Evolutionary conservation across 2,797 vertebrate species (phyloP).

Genomic region (Hyperoplus immaculatus): DNA sequence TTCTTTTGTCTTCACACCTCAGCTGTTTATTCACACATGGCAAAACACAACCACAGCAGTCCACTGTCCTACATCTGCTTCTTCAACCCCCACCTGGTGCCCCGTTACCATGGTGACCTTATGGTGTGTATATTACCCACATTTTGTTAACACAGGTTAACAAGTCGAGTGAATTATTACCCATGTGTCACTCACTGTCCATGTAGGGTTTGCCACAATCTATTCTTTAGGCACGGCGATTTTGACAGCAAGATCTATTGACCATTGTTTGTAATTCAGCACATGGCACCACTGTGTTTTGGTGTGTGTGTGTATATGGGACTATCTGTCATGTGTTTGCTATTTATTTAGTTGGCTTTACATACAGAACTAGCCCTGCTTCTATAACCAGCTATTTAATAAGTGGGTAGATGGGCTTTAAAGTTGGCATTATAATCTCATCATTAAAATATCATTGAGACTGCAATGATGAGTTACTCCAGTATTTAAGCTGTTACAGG

Average conservation of each 20-base stretch:
- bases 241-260: neutral
- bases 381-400: constrained; percentile 18
- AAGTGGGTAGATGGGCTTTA: neutral
- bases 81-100: too few species aligned
- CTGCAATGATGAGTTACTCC: neutral
- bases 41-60: too few species aligned
- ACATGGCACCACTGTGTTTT: constrained; percentile 12
- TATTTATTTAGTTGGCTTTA: constrained; percentile 19
- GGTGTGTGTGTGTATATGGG: constrained; percentile 6
- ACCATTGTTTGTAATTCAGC: neutral
- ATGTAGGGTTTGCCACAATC: too few species aligned
- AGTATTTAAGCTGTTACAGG: neutral
- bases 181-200: too few species aligned
- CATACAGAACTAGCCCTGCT: constrained; percentile 1
- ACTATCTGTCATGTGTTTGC: neutral
- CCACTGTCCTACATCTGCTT: too few species aligned
- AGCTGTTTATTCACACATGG: too few species aligned
- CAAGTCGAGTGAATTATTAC: too few species aligned
- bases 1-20: too few species aligned
- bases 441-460: neutral
- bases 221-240: neutral
- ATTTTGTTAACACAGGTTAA: too few species aligned
- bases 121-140: too few species aligned
- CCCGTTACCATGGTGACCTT: too few species aligned
- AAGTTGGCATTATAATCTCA: neutral